Percentiles rank a stretch among this genome's conserved stretches.
Conservation (phyloP, 1,140 invertebrate genomes). For the Holcopasites calliopsidis region DNA sequence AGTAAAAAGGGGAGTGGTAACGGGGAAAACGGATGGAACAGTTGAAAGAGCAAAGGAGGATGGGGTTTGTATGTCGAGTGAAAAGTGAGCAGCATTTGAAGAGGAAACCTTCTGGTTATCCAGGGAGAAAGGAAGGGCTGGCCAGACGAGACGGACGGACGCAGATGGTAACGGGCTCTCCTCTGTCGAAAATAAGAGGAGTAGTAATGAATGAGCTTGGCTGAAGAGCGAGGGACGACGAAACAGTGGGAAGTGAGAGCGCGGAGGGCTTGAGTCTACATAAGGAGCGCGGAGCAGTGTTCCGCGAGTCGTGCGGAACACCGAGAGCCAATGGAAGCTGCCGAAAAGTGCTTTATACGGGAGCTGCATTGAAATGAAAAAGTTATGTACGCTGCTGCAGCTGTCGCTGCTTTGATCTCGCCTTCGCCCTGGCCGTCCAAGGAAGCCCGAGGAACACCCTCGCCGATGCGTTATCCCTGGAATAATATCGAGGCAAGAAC, state of each 20-base stretch:
- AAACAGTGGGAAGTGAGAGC: slow-evolving; percentile 4
- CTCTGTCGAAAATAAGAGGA: slow-evolving; percentile 67
- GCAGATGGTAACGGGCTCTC: slow-evolving; percentile 45
- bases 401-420: slow-evolving; percentile 17
- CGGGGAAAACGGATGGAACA: slow-evolving; percentile 41
- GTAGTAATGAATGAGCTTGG: slow-evolving; percentile 67
- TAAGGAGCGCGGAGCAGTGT: slow-evolving; percentile 30
- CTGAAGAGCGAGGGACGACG: slow-evolving; percentile 24
- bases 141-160: slow-evolving; percentile 18
- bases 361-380: slow-evolving; percentile 33
- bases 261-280: slow-evolving; percentile 10
- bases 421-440: not conserved
- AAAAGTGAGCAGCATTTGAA: slow-evolving; percentile 63
- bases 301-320: slow-evolving; percentile 47
- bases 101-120: slow-evolving; percentile 56
- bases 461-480: not conserved
- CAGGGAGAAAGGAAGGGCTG: slow-evolving; percentile 32
- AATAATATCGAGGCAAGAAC: not conserved
- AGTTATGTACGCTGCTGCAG: not conserved
- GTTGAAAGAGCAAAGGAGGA: slow-evolving; percentile 38
- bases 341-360: slow-evolving; percentile 54
- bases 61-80: slow-evolving; percentile 41
- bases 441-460: not conserved
- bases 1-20: slow-evolving; percentile 19
- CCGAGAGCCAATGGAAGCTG: slow-evolving; percentile 45